Base-by-base conservation (phyloP, 2,113 vertebrate genomes). In the Halcyon senegalensis region DNA sequence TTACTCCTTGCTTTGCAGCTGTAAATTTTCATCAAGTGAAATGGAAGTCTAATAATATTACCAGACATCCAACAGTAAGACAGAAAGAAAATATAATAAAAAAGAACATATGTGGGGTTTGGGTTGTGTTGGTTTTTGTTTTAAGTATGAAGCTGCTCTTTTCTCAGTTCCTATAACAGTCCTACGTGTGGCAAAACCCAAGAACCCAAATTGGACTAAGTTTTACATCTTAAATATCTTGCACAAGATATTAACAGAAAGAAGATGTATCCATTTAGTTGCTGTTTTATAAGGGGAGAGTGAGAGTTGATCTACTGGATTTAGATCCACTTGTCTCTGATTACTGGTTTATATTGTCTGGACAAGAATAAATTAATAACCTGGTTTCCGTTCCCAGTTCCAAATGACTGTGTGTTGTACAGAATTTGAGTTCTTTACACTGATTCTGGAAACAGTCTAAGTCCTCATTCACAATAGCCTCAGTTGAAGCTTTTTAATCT, bases 341-440 rank as follows among this genome's bases (percentile, higher is more conserved):
- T 74, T 72, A 59, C 43, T 53, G 14, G 8, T 48, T 85, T 80
- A 21, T 56, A n/a, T 10, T 68, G 12, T 60, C 77, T 78, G 27
- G 16, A 50, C 27, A 46, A 79, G 18, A 79, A 33, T 39, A 56
- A 51, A 37, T 62, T 28, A 73, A n/a, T 74, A 39, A 10, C 15
- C 24, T 82, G 11, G 13, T 88, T 88, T 94, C 33, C 60, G 1
- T 69, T 78, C 35, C 20, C 15, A 16, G 64, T 74, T 80, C 9
- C 31, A 24, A 25, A 72, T 2, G 17, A 55, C 4, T 1, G 1
- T 27, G 12, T 50, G 13, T 33, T 2, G 4, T 11, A 37, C 3
- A 31, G 31, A 30, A 39, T 76, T 59, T 21, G 67, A 50, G 13
- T 67, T 75, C 27, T 77, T 72, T 66, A n/a, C 21, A 9, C n/a